Evolutionary conservation across 2,113 vertebrate species (phyloP).

Genomic region (Lampris megalopsis): DNA sequence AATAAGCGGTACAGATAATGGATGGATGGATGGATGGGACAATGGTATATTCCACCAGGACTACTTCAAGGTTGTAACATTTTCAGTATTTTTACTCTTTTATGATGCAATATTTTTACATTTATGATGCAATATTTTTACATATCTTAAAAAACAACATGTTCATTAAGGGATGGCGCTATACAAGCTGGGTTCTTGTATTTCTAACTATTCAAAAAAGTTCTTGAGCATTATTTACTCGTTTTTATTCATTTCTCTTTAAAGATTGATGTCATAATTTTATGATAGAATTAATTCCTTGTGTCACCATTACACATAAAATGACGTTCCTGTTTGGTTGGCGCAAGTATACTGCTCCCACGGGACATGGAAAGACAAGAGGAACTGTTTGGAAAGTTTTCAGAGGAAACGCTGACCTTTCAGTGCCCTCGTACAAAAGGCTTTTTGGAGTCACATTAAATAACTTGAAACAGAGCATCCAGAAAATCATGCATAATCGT

Average conservation of each 20-base stretch:
- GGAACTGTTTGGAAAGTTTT: background rate
- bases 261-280: background rate
- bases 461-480: slow-evolving; percentile 4
- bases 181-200: too few relatives aligned
- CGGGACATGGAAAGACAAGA: background rate
- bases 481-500: background rate
- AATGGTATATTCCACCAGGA: too few relatives aligned
- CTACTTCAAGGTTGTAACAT: too few relatives aligned
- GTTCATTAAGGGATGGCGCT: too few relatives aligned
- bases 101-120: too few relatives aligned
- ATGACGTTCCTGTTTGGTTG: background rate
- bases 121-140: too few relatives aligned
- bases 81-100: too few relatives aligned
- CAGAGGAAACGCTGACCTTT: slow-evolving; percentile 13
- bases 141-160: too few relatives aligned
- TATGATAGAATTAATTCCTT: background rate
- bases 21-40: too few relatives aligned
- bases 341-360: background rate
- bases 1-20: too few relatives aligned
- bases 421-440: background rate
- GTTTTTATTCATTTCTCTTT: background rate
- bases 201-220: too few relatives aligned
- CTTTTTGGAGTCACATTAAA: background rate
- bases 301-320: background rate
- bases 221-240: too few relatives aligned